Base-by-base conservation (phyloP, 2,888 invertebrate species). In the Luperina nickerlii region DNA sequence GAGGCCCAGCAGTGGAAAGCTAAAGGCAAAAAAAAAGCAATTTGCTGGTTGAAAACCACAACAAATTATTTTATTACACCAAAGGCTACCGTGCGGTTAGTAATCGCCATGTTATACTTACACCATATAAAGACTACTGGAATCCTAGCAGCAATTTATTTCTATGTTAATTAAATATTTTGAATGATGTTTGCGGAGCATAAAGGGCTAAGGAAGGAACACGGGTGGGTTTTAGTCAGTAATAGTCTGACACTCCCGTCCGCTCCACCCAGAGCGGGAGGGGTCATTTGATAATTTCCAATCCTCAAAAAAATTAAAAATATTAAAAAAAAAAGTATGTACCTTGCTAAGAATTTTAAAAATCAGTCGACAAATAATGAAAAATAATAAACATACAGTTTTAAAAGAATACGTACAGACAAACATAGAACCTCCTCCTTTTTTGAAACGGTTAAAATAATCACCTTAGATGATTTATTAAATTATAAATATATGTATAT, bases 21-120 rank as follows among this genome's bases (percentile, higher is more conserved):
- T 0, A 38, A 38, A 38, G 32, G 32, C 32, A 32, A 4, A 38
- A 38, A 60, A 76, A 76, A 80, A 73, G 20, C 24, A 51, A 65
- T 54, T 45, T 45, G 27, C 24, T 72, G 51, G 45, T 70, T 48
- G 13, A 9, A 54, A 77, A 81, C 73, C 73, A 66, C 77, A 74
- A 73, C n/a, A 65, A 77, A 70, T 51, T 66, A 45, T 71, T 66
- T 68, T 67, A 62, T 62, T 54, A 73, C 51, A 79, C 68, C 42
- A 42, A 73, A 67, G 60, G 42, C 27, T 57, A 63, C 1, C 63
- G 11, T 75, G 65, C 51, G 75, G 69, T 75, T 60, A n/a, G 42
- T 81, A 51, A 76, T 66, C 66, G 24, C n/a, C 24, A 32, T 70
- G 57, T 75, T 69, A 51, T 57, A 63, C n/a, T 62, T 20, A 60